These are phyloP conservation scores for Otolemur crassicaudatus DNA, from an alignment of 2,797 vertebrate genomes.

Conservation along the genomic window DNA sequence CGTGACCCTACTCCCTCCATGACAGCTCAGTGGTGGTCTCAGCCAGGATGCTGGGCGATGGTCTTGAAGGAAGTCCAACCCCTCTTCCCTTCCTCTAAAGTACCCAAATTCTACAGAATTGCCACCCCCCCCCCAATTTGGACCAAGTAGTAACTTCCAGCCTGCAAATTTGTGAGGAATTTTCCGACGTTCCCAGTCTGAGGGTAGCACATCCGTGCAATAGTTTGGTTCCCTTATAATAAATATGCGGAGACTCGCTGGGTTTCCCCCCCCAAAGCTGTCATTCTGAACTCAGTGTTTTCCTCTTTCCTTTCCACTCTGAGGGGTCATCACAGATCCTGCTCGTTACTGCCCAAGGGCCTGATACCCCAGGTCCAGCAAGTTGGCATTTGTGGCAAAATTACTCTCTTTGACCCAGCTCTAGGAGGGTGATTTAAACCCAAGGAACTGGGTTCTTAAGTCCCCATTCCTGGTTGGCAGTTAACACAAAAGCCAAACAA, in stretches of 20 bases:
- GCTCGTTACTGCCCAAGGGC: too few species aligned
- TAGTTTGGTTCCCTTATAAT: neutral
- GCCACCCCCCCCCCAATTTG: neutral
- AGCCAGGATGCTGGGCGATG: neutral
- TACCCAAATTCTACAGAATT: neutral
- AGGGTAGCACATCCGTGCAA: neutral
- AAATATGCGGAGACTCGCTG: rapidly evolving
- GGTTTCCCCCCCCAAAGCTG: neutral
- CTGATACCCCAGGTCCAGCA: neutral
- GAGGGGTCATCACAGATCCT: neutral
- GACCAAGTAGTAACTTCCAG: neutral
- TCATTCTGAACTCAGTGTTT: neutral
- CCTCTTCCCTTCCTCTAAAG: neutral
- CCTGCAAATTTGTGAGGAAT: neutral
- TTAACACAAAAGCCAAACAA: neutral
- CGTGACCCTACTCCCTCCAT: rapidly evolving
- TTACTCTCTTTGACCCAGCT: neutral
- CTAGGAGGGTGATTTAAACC: neutral
- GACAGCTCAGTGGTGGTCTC: neutral
- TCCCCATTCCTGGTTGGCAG: neutral
- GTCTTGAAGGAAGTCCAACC: too few species aligned
- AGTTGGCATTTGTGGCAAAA: neutral
- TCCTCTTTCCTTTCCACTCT: neutral
- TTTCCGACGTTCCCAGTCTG: neutral
- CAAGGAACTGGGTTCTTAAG: rapidly evolving